Base-by-base conservation (phyloP, 2,113 vertebrate genomes). In the Casuarius casuarius region DNA sequence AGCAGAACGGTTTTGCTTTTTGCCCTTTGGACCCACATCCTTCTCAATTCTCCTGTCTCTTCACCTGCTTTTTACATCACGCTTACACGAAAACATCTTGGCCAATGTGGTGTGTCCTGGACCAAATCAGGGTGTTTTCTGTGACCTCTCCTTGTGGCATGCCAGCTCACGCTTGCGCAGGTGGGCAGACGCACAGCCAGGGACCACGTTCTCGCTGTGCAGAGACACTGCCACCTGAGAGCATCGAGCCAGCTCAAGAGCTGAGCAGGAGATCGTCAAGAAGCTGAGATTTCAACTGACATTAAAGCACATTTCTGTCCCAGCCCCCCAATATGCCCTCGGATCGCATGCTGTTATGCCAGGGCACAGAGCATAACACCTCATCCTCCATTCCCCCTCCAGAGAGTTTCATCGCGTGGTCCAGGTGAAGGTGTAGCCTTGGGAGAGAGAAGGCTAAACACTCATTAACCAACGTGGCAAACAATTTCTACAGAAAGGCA, bases 141-240 rank as follows among this genome's bases (percentile, higher is more conserved):
- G 48, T 51, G 46, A 71, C 18, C 33, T 26, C 33, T 51, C 46
- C 26, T 28, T 40, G 49, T 25, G 31, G 8, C 23, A 20, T 19
- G 7, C 49, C 48, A 35, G 49, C 68, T 51, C 68, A 35, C 12
- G 48, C 48, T 48, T 28, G 29, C 26, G 5, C 46, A 40, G 77
- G 31, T 3, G 15, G 40, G 12, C 7, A 17, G 71, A 38, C 4
- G 4, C 38, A 51, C 21, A 75, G 74, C 16, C 15, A 21, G 25
- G 1, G 12, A 2, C 23, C 0, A 0, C 10, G 16, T 18, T 59
- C 29, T 31, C 17, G 9, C 56, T 35, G 35, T 38, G 31, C 48
- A 92, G 71, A 73, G 21, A 4, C 85, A 52, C 14, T 3, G 19
- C 46, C 33, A 21, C 2, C 0, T 10, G 22, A 40, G 62, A 59